Evolutionary conservation across 2,888 invertebrate genomes (phyloP).

Genomic region (Drosophila macrospina): DNA sequence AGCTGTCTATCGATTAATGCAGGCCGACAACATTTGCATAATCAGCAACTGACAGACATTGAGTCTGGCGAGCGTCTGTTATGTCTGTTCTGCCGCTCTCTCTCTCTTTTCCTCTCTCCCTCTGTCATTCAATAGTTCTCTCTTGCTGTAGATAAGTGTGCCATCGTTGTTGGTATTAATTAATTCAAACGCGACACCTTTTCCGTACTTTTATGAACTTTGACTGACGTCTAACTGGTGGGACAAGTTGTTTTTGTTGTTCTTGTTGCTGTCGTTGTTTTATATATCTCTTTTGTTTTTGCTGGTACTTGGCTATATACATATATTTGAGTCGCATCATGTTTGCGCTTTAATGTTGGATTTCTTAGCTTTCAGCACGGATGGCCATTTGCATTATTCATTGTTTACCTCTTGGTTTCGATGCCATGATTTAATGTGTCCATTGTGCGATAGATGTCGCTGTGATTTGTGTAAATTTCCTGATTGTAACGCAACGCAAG

Average conservation of each 20-base stretch:
- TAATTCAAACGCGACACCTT: constrained; percentile 74
- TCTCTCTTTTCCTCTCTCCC: constrained; percentile 1
- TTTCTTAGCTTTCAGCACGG: constrained; percentile 41
- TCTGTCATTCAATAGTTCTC: neutral
- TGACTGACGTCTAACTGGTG: constrained; percentile 52
- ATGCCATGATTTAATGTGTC: constrained; percentile 50
- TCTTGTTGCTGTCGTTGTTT: constrained; percentile 20
- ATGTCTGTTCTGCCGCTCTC: constrained; percentile 12
- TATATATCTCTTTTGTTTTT: constrained; percentile 30
- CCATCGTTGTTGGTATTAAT: constrained; percentile 58
- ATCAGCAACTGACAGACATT: constrained; percentile 46
- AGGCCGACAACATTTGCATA: constrained; percentile 57
- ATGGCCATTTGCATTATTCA: constrained; percentile 62
- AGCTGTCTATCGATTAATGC: constrained; percentile 59
- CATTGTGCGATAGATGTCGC: constrained; percentile 36
- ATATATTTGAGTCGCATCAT: constrained; percentile 38
- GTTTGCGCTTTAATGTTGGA: constrained; percentile 31
- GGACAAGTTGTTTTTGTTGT: constrained; percentile 39
- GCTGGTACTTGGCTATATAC: constrained; percentile 26
- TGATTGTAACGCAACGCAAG: constrained; percentile 47
- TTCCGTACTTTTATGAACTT: constrained; percentile 55
- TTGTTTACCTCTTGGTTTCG: constrained; percentile 51
- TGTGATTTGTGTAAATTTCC: constrained; percentile 73
- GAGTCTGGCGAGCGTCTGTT: constrained; percentile 42
- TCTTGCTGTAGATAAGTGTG: constrained; percentile 50